Evolutionary conservation across 2,113 vertebrate species (phyloP).

Genomic region (human (Homo sapiens)): DNA sequence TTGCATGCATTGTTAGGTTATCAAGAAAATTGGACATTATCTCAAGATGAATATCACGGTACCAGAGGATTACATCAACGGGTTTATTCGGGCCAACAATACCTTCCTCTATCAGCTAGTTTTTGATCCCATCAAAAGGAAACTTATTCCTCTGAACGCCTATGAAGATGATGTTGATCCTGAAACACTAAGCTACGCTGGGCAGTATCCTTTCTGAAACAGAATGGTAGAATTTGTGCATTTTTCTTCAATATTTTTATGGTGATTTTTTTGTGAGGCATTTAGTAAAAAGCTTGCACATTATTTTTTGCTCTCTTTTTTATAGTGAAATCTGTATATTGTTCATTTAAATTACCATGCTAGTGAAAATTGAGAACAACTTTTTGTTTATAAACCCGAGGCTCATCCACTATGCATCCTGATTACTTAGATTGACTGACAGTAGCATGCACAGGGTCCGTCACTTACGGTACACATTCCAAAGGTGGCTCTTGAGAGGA

Average conservation of each 20-base stretch:
- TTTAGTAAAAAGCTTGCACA: background rate
- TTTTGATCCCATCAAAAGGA: conserved; percentile 93
- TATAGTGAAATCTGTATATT: background rate
- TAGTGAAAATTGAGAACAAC: background rate
- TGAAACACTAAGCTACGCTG: conserved; percentile 90
- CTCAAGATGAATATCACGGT: conserved; percentile 93
- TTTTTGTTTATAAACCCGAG: background rate
- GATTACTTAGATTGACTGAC: background rate
- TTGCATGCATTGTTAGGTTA: conserved; percentile 86
- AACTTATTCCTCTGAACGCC: conserved; percentile 93
- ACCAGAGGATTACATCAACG: conserved; percentile 93
- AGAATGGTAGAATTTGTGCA: background rate
- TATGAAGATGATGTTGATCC: conserved; percentile 90
- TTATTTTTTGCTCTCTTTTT: background rate
- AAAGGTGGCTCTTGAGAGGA: background rate
- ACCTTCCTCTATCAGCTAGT: conserved; percentile 98
- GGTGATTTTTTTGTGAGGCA: background rate
- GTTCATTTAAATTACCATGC: background rate
- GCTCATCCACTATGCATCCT: background rate
- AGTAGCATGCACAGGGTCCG: background rate
- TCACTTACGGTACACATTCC: background rate
- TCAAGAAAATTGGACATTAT: conserved; percentile 98
- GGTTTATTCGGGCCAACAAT: conserved; percentile 95
- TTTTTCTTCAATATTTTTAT: background rate
- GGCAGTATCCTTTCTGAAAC: conserved; percentile 92